phyloP scores from a whole-genome alignment of 1,140 invertebrate species.

The Heliconius hermathena region DNA sequence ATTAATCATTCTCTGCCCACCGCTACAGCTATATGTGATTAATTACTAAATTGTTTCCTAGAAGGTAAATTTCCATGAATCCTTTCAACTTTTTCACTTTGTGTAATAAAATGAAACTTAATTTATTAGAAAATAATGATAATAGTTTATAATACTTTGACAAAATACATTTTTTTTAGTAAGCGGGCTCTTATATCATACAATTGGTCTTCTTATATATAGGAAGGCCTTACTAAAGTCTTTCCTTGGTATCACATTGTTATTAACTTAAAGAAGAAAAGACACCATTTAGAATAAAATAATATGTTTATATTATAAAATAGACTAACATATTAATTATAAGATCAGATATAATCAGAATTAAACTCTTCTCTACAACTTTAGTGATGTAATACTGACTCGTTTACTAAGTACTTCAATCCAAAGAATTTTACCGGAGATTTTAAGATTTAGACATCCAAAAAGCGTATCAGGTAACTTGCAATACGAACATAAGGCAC shows the following conservation, averaged over 20 bases:
- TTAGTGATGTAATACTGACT: neutral
- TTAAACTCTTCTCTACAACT: neutral
- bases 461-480: slow-evolving; percentile 1
- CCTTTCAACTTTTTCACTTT: neutral
- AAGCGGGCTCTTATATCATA: neutral
- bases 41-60: slow-evolving; percentile 8
- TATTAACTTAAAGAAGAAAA: too few relatives aligned
- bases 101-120: slow-evolving; percentile 5
- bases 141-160: neutral
- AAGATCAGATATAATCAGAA: neutral
- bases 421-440: neutral
- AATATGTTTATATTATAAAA: too few relatives aligned
- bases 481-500: neutral
- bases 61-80: neutral
- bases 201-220: neutral
- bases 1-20: neutral
- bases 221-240: too few relatives aligned
- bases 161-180: neutral
- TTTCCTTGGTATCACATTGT: too few relatives aligned
- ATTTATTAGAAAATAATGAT: neutral
- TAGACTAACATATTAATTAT: too few relatives aligned
- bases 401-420: slow-evolving; percentile 7
- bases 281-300: too few relatives aligned
- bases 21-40: slow-evolving; percentile 18
- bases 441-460: slow-evolving; percentile 3